Base-by-base conservation (phyloP, 2,113 vertebrate species). In the Heteronetta atricapilla region DNA sequence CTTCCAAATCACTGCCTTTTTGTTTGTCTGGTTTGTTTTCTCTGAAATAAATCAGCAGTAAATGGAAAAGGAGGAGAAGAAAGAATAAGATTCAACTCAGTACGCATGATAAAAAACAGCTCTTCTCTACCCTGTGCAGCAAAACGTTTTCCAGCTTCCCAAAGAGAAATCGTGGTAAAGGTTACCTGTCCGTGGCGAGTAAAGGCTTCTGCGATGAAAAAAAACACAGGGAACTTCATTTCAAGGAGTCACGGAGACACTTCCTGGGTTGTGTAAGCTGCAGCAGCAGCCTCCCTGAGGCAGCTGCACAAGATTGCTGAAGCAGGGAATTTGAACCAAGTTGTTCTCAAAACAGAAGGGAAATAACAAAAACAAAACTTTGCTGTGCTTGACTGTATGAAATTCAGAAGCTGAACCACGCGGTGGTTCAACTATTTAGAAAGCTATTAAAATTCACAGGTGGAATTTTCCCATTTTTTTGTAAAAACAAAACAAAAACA, bases 341-440 rank as follows among this genome's bases (percentile, higher is more conserved):
- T 44, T 81, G 91, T 79, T 95, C 79, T 95, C 79, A 83, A 90
- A 96, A 93, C 77, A 89, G 13, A 18, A 19, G 21, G 88, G 18
- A 70, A 78, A 62, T 52, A 95, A 88, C 1, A 6, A 83, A 90
- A 95, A 75, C 42, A 88, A 68, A 81, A 62, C 55, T 59, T 72
- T 10, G 38, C 12, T 81, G 52, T 34, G 34, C 50, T 86, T 78
- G 29, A 21, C 29, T 69, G 8, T 20, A 70, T 26, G 23, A 78
- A 83, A 88, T 66, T 63, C 52, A 75, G 33, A 72, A 93, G 26
- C 1, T 70, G 46, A 95, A 90, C 72, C 91, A 63, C 75, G 68
- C 73, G 90, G 82, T 58, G 1, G 14, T 72, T 66, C 77, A 60
- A 53, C 69, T 89, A 78, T 79, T 75, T 20, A 68, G 92, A 96